Evolutionary conservation across 1,140 invertebrate genomes (phyloP).

Genomic region (Macrobrachium nipponense): DNA sequence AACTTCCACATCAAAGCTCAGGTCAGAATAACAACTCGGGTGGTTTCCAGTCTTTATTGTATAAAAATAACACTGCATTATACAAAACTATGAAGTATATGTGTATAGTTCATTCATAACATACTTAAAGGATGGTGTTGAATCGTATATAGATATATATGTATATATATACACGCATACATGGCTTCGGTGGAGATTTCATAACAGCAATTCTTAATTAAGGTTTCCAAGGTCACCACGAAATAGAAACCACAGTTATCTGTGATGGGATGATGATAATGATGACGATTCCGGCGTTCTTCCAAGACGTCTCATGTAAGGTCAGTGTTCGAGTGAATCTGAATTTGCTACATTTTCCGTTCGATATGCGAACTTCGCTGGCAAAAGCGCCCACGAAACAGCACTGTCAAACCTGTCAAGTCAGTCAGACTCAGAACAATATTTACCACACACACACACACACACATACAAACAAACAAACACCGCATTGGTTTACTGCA

Average conservation of each 20-base stretch:
- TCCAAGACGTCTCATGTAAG: no score
- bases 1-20: neutral
- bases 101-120: constrained; percentile 29
- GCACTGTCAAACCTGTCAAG: no score
- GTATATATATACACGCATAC: constrained; percentile 2
- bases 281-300: no score
- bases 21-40: neutral
- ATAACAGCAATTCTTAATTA: neutral
- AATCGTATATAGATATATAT: neutral
- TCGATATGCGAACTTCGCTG: no score
- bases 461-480: constrained; percentile 9
- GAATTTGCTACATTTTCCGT: no score
- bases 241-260: no score
- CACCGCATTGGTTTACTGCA: neutral
- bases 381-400: no score
- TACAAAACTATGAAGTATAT: constrained; percentile 41
- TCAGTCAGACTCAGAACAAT: no score
- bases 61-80: constrained; percentile 36
- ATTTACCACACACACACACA: constrained; percentile 8
- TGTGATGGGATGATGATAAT: no score
- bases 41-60: constrained; percentile 23
- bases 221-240: neutral
- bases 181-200: neutral
- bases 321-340: no score
- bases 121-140: constrained; percentile 4